Percentiles rank a stretch among this genome's conserved stretches.
phyloP scores from a whole-genome alignment of 2,113 vertebrate genomes.

The Melanostigma gelatinosum region DNA sequence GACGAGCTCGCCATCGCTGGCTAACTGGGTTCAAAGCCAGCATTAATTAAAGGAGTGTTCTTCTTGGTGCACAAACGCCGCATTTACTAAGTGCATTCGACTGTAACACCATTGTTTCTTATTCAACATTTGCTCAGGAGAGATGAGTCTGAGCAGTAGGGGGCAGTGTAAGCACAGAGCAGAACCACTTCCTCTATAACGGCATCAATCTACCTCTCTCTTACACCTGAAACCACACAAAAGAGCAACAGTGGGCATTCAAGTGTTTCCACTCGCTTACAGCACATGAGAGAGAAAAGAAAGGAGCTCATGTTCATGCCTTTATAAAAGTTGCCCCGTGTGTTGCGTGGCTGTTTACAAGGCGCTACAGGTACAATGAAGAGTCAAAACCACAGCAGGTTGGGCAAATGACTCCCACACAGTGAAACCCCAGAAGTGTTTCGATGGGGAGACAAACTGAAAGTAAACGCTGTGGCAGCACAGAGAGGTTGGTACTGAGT shows the following conservation, averaged over 20 bases:
- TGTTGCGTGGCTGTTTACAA: slow-evolving; percentile 25
- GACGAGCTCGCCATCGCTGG: slow-evolving; percentile 13
- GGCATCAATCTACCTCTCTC: neutral
- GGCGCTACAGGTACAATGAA: slow-evolving; percentile 5
- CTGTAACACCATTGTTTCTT: neutral
- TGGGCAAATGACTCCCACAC: slow-evolving; percentile 62
- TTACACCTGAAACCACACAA: neutral
- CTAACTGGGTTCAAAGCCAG: slow-evolving; percentile 9
- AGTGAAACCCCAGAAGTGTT: slow-evolving; percentile 69
- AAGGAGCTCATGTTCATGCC: neutral
- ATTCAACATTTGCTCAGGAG: neutral
- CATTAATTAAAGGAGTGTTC: neutral
- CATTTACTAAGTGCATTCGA: neutral
- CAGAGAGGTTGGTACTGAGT: neutral
- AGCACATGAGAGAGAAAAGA: neutral
- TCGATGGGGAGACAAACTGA: slow-evolving; percentile 66
- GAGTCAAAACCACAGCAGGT: slow-evolving; percentile 46
- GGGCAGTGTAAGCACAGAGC: slow-evolving; percentile 71
- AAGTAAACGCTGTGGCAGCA: slow-evolving; percentile 42
- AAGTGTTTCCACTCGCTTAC: neutral
- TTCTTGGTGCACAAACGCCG: neutral
- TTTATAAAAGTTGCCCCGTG: neutral
- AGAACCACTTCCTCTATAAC: slow-evolving; percentile 18
- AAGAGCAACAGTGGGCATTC: neutral
- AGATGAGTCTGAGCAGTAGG: slow-evolving; percentile 63